phyloP scores from a whole-genome alignment of 2,113 vertebrate species.

The Charina bottae region DNA sequence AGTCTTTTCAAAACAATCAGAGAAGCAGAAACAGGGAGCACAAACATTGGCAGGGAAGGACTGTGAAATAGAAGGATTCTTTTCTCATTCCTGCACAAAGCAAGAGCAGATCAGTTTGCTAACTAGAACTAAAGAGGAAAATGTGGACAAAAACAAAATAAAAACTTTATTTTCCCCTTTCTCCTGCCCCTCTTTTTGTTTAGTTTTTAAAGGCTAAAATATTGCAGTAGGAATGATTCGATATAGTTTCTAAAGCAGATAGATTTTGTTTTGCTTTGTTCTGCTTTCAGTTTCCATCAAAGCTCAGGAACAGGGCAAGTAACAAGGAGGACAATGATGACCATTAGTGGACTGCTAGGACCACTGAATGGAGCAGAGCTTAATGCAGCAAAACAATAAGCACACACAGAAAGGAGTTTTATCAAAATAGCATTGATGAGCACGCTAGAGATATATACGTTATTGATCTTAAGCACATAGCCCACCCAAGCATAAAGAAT shows the following conservation, averaged over 20 bases:
- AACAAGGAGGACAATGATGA: background rate
- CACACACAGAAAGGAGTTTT: no score
- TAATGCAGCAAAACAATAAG: no score
- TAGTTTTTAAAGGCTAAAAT: background rate
- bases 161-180: background rate
- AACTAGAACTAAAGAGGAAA: background rate
- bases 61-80: background rate
- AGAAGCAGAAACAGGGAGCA: constrained; percentile 47
- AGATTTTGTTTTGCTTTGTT: background rate
- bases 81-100: background rate
- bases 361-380: no score
- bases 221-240: background rate
- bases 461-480: no score
- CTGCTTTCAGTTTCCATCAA: background rate
- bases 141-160: background rate
- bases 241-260: background rate
- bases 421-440: no score
- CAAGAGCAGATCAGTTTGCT: background rate
- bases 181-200: background rate
- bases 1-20: constrained; percentile 56
- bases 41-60: constrained; percentile 11
- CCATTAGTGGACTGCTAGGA: no score
- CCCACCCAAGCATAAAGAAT: no score
- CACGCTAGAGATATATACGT: no score
- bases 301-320: background rate